Percentiles rank a stretch among this genome's conserved stretches.
Evolutionary conservation across 2,797 vertebrate genomes (phyloP).

Genomic region (Notamacropus eugenii): DNA sequence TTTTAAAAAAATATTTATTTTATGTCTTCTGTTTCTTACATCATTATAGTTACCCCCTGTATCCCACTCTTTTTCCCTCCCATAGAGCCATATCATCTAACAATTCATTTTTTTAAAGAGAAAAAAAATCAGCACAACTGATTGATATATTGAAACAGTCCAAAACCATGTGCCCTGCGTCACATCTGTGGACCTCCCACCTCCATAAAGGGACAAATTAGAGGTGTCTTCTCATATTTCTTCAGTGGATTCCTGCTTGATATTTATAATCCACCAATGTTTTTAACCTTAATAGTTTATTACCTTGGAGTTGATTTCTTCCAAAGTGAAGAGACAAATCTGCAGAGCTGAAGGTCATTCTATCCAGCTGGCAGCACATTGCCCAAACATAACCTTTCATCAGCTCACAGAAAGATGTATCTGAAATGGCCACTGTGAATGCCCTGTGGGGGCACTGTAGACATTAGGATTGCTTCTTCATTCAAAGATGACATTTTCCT

Average conservation of each 20-base stretch:
- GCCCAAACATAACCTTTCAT: not conserved
- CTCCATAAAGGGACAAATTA: not conserved
- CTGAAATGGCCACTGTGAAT: not conserved
- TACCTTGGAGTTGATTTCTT: conserved; percentile 29
- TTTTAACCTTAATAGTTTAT: conserved; percentile 46
- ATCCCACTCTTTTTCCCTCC: not conserved
- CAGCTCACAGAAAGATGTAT: not conserved
- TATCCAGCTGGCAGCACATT: not conserved
- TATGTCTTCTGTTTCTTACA: not conserved
- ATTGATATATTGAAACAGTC: not conserved
- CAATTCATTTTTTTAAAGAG: not conserved
- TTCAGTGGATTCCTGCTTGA: not conserved
- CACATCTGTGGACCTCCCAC: not conserved
- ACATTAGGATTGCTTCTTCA: not conserved
- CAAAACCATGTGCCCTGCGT: not conserved
- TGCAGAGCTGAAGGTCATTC: not conserved
- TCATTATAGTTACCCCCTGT: not conserved
- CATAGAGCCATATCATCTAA: not conserved
- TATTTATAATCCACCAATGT: not conserved
- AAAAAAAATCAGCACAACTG: not conserved
- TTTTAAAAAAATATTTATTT: not conserved
- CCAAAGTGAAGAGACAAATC: not conserved
- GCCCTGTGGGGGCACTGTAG: not conserved
- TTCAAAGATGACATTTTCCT: not conserved
- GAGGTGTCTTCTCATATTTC: not conserved